Conservation (phyloP, 2,797 vertebrate species). For the Apogon hyalosoma region DNA sequence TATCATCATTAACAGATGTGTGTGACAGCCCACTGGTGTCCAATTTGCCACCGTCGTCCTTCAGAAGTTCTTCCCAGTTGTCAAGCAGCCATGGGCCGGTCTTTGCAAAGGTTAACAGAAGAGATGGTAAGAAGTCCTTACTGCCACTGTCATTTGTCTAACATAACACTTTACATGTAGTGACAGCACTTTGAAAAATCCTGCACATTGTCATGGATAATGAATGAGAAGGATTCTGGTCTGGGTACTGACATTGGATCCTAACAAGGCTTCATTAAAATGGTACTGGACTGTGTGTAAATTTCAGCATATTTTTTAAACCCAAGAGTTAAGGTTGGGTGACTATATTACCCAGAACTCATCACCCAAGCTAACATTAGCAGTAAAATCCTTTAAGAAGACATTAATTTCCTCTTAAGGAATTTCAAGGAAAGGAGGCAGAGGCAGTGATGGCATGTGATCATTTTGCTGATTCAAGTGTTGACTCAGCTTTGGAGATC, state of each 20-base stretch:
- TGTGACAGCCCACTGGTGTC: constrained; percentile 81
- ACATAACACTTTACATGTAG: constrained; percentile 4
- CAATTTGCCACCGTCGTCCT: constrained; percentile 73
- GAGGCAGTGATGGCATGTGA: constrained; percentile 9
- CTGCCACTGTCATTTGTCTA: neutral
- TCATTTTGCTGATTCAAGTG: constrained; percentile 5
- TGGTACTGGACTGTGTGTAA: constrained; percentile 17
- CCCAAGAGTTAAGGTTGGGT: neutral
- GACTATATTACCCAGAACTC: constrained; percentile 30
- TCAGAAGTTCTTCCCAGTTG: constrained; percentile 82
- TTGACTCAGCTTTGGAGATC: constrained; percentile 6
- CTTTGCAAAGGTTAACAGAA: constrained; percentile 83
- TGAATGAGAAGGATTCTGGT: neutral
- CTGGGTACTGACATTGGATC: neutral
- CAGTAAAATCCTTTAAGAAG: constrained; percentile 12
- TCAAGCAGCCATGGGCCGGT: constrained; percentile 79
- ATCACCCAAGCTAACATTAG: constrained; percentile 26
- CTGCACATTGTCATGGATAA: constrained; percentile 5
- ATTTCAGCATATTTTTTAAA: constrained; percentile 12
- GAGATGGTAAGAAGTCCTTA: constrained; percentile 76
- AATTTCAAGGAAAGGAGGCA: neutral
- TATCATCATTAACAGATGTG: constrained; percentile 70
- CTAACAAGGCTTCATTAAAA: constrained; percentile 12
- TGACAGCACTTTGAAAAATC: neutral
- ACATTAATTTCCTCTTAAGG: constrained; percentile 14